phyloP scores from a whole-genome alignment of 2,113 vertebrate species.

The Pluvialis apricaria region DNA sequence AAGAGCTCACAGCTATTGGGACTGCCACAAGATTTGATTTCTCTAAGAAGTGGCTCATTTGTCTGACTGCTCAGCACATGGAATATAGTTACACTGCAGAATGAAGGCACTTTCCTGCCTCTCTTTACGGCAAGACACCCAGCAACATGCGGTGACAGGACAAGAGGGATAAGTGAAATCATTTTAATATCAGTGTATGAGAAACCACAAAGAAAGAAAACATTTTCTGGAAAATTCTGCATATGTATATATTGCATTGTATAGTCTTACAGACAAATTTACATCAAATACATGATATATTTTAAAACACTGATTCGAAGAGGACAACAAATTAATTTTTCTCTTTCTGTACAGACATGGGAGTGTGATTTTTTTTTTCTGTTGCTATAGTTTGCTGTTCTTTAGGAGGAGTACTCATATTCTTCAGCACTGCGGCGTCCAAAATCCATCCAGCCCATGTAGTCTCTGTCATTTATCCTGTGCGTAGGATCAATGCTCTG shows the following conservation, averaged over 20 bases:
- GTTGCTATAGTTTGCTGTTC: background rate
- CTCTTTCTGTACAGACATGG: conserved; percentile 53
- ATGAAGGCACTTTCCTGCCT: background rate
- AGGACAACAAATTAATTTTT: conserved; percentile 60
- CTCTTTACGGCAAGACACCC: conserved; percentile 42
- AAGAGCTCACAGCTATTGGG: background rate
- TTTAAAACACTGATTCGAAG: conserved; percentile 73
- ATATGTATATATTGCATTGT: conserved; percentile 79
- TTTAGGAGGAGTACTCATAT: conserved; percentile 90
- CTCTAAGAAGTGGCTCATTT: background rate
- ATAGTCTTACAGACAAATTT: conserved; percentile 84
- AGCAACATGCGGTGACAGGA: conserved; percentile 38
- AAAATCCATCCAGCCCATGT: conserved; percentile 98
- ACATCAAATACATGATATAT: conserved; percentile 82
- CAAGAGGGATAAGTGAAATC: conserved; percentile 64
- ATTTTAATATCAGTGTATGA: conserved; percentile 73
- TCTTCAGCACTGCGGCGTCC: conserved; percentile 95
- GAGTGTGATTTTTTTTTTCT: background rate
- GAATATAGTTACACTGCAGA: background rate
- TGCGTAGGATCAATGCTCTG: conserved; percentile 79
- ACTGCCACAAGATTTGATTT: background rate
- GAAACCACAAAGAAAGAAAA: conserved; percentile 64
- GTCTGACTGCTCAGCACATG: background rate
- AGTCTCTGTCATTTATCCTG: conserved; percentile 94
- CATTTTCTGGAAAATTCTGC: conserved; percentile 79